phyloP scores from a whole-genome alignment of 2,888 invertebrate species.

The Eupithecia tripunctaria region DNA sequence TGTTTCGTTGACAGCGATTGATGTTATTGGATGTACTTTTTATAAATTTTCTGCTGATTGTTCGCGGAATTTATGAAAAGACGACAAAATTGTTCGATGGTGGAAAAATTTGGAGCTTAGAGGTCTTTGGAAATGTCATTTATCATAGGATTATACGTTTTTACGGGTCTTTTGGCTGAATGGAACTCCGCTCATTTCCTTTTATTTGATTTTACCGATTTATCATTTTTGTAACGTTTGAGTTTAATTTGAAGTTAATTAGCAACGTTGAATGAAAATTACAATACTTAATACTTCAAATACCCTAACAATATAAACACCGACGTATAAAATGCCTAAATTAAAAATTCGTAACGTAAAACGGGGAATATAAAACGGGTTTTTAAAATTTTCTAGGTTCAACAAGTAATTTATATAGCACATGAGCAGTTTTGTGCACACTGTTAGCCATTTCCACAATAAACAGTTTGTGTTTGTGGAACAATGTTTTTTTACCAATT shows the following conservation, averaged over 20 bases:
- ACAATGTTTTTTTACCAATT: no score
- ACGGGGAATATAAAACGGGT: no score
- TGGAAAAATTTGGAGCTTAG: neutral
- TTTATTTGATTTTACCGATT: neutral
- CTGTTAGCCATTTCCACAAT: no score
- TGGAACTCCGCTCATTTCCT: neutral
- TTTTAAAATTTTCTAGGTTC: no score
- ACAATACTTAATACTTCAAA: no score
- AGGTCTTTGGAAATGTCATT: conserved; percentile 2
- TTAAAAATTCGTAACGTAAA: no score
- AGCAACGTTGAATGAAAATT: no score
- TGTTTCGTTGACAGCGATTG: conserved; percentile 15
- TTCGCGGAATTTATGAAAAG: neutral
- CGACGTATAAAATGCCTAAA: no score
- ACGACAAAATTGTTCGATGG: neutral
- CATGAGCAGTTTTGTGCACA: no score
- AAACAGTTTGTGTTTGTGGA: no score
- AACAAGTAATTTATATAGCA: no score
- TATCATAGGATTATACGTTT: conserved; percentile 4
- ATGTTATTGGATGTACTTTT: conserved; percentile 13
- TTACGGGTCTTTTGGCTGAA: neutral
- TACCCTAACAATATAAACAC: no score
- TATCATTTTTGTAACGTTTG: neutral
- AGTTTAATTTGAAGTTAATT: neutral
- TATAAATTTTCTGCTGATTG: conserved; percentile 1